Evolutionary conservation across 2,113 vertebrate genomes (phyloP), one percentile per base, ranked within the genome.

Genomic region (Osmerus eperlanus): DNA sequence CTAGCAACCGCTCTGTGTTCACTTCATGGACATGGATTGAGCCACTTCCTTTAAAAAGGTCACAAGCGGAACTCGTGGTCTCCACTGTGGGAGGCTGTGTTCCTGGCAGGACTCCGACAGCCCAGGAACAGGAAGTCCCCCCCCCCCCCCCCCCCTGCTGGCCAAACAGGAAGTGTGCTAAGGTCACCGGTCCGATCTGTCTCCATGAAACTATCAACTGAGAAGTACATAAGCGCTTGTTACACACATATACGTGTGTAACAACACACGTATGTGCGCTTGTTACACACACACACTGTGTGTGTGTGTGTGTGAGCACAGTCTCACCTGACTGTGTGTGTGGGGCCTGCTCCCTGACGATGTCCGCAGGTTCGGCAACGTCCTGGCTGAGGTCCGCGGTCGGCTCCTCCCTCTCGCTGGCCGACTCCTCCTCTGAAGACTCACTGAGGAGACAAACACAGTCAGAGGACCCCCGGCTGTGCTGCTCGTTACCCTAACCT

Each of bases 381-480:
- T 36, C 68, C 23, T 79, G 68, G 21, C 68, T 54, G 4, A 6
- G 47, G 21, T 72, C 67, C 0, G 60, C 67, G 0, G 4, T 51
- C 63, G 89, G 89, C 13, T 88, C 88, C 47, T 91, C 90, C 29
- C n/a, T 79, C 63, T 90, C 88, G 71, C 82, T 83, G 1, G 87
- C 3, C 0, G 82, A 81, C 79, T 92, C 91, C 71, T 92, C 90
- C 81, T 87, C 91, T 19, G 89, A 91, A 28, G 91, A 93, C 72
- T 92, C 91, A 61, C 92, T 92, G 71, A 13, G 29, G 73, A 60
- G 52, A 64, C 7, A 25, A 54, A 65, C 51, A 18, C n/a, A n/a
- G 18, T 41, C 59, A 64, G 51, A n/a, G 19, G 15, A 51, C 61
- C 25, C 55, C 73, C 18, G 61, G 68, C 70, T 25, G 18, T 55